Conservation (phyloP, 2,888 invertebrate genomes). For the Prosopocoilus inquinatus region DNA sequence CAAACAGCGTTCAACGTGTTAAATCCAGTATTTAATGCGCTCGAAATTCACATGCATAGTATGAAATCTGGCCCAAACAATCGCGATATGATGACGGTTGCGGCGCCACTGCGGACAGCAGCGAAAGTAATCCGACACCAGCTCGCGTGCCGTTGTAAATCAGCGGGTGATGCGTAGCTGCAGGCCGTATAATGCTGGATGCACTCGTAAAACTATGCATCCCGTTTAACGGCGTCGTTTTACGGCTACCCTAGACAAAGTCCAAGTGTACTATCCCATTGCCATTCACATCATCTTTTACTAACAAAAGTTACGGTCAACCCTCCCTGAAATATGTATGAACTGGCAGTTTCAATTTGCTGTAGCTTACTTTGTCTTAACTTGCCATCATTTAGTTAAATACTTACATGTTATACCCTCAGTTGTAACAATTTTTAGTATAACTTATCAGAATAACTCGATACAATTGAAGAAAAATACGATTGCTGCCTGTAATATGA, state of each 20-base stretch:
- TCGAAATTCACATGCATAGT: conserved; percentile 29
- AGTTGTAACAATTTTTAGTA: too few species aligned
- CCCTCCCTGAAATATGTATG: background rate
- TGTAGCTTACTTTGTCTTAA: background rate
- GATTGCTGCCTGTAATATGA: too few species aligned
- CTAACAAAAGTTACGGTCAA: background rate
- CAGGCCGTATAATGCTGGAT: conserved; percentile 27
- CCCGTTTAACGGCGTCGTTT: conserved; percentile 16
- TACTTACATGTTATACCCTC: too few species aligned
- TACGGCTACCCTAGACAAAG: conserved; percentile 3
- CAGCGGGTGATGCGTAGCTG: conserved; percentile 37
- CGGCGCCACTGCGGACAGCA: conserved; percentile 34
- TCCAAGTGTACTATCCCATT: background rate
- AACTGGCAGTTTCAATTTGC: background rate
- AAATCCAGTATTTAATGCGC: conserved; percentile 35
- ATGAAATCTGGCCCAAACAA: conserved; percentile 33
- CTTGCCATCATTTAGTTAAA: too few species aligned
- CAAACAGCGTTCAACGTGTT: conserved; percentile 32
- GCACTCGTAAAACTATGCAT: conserved; percentile 31
- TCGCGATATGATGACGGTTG: conserved; percentile 31
- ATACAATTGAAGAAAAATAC: too few species aligned
- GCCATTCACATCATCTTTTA: background rate
- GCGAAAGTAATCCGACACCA: conserved; percentile 39
- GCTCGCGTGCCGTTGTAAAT: conserved; percentile 40
- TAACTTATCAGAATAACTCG: too few species aligned